phyloP scores from a whole-genome alignment of 2,888 invertebrate species.

The Girardia tigrina region DNA sequence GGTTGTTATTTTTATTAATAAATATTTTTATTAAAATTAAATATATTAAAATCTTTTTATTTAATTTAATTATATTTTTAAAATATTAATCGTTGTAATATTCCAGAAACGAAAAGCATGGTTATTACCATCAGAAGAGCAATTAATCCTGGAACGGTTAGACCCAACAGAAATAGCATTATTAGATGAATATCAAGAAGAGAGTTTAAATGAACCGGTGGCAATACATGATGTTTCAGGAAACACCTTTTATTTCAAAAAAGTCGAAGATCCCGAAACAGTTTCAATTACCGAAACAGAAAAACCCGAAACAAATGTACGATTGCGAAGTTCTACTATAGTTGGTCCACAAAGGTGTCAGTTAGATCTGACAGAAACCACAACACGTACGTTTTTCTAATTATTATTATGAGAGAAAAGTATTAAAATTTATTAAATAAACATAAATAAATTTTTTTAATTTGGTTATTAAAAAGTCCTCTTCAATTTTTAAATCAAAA shows the following conservation, averaged over 20 bases:
- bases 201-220: neutral
- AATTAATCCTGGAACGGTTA: constrained; percentile 31
- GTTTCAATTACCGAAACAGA: neutral
- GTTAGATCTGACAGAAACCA: neutral
- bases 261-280: neutral
- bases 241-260: constrained; percentile 3
- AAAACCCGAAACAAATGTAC: neutral
- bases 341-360: constrained; percentile 12
- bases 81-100: no score
- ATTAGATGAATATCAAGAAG: constrained; percentile 36
- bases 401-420: no score
- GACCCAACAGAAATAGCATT: constrained; percentile 34
- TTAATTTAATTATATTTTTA: neutral
- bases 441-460: no score
- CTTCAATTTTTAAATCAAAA: no score
- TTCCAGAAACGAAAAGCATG: constrained; percentile 36
- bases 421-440: no score
- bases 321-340: neutral
- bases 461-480: no score
- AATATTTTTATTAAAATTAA: neutral
- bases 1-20: neutral
- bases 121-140: constrained; percentile 35
- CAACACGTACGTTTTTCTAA: neutral
- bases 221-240: neutral
- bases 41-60: no score